Base-by-base conservation (phyloP, 2,113 vertebrate species). In the Suricata suricatta region DNA sequence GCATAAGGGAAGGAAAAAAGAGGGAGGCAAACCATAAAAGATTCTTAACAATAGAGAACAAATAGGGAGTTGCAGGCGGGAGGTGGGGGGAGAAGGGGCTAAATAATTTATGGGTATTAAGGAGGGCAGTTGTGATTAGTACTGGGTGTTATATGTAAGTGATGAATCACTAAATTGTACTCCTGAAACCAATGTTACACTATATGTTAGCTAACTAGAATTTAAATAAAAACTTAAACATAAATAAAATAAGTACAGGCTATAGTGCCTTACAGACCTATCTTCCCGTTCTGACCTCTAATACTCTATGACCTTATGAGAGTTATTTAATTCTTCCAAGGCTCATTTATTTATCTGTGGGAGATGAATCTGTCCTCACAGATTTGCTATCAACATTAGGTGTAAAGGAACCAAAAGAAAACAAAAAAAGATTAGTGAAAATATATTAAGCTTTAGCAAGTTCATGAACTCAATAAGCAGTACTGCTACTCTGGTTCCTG, bases 341-440 rank as follows among this genome's bases (percentile, higher is more conserved):
- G 5, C 35, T 92, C 60, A 54, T 63, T 60, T 41, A 35, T 84
- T 93, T 44, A 95, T 54, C 25, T 72, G 1, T 21, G 0, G 9
- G 35, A 96, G 52, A 81, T 10, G 52, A 15, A 79, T 23, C 21
- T 41, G 4, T 88, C 21, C 74, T 41, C 5, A 5, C 9, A 88
- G 41, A 79, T 23, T 93, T 88, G 7, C 7, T 92, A 3, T 85
- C 35, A 68, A 66, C 31, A 91, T 93, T 33, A 74, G n/a, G 93
- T 17, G 33, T 47, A 47, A 47, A 47, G 41, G 27, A 31, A 44
- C 41, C 27, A 60, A 8, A 60, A 60, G 8, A 57, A 57, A 16
- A 15, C 16, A 9, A 66, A 33, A 66, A 77, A 77, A 77, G 27
- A 31, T 17, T 47, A 77, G 27, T 47, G 27, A 31, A 31, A 74